Evolutionary conservation across 2,888 invertebrate species (phyloP).

Genomic region (Protophormia terraenovae): DNA sequence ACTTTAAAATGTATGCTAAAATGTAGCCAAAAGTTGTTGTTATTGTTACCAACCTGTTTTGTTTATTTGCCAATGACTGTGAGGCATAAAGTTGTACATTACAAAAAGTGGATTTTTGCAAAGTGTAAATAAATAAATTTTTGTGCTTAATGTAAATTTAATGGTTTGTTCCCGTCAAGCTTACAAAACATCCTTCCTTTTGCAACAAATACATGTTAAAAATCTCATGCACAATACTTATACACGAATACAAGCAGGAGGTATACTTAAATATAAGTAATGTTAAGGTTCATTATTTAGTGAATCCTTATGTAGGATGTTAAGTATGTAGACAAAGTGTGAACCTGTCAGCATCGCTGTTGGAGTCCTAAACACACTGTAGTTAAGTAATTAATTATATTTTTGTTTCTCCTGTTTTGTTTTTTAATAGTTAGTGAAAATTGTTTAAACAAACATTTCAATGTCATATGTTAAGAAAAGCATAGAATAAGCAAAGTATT

Average conservation of each 20-base stretch:
- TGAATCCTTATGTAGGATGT: background rate
- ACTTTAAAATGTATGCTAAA: slow-evolving; percentile 11
- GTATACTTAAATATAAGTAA: background rate
- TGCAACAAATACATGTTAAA: background rate
- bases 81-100: slow-evolving; percentile 18
- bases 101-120: slow-evolving; percentile 4
- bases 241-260: background rate
- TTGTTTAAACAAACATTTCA: slow-evolving; percentile 11
- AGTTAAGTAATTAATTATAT: slow-evolving; percentile 43
- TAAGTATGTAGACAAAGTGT: slow-evolving; percentile 39
- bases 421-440: background rate
- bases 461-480: background rate
- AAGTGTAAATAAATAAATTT: slow-evolving; percentile 58
- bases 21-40: slow-evolving; percentile 38
- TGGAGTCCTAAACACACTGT: slow-evolving; percentile 1
- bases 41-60: slow-evolving; percentile 29
- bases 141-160: slow-evolving; percentile 56
- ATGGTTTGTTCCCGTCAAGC: slow-evolving; percentile 58
- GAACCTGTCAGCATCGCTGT: slow-evolving; percentile 46
- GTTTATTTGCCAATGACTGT: slow-evolving; percentile 20
- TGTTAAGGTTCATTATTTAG: background rate
- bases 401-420: background rate
- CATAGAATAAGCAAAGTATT: no score
- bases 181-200: slow-evolving; percentile 34
- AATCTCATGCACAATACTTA: background rate